Percentiles rank a stretch among this genome's conserved stretches.
Conservation (phyloP, 1,140 invertebrate genomes). For the Sminthurides bifidus region DNA sequence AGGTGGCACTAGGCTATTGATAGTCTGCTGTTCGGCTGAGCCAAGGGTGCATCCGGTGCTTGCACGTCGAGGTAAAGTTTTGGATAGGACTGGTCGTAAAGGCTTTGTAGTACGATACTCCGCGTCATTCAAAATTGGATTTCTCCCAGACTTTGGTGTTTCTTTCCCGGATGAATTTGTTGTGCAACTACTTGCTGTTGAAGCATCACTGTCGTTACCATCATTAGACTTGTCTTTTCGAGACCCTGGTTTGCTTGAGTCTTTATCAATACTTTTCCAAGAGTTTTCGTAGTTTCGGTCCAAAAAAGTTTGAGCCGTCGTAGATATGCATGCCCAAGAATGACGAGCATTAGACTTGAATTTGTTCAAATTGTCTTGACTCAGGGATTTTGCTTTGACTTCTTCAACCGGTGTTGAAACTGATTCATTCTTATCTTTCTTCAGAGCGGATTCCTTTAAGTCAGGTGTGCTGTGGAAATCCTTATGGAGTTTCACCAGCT, state of each 20-base stretch:
- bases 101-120: slow-evolving; percentile 33
- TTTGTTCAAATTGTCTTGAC: slow-evolving; percentile 38
- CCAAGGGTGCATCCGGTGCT: slow-evolving; percentile 30
- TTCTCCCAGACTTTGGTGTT: slow-evolving; percentile 10
- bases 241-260: slow-evolving; percentile 5
- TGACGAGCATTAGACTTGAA: slow-evolving; percentile 33
- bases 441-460: slow-evolving; percentile 37
- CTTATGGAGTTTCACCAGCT: slow-evolving; percentile 48
- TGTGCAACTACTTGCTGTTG: slow-evolving; percentile 7
- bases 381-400: slow-evolving; percentile 34
- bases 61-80: slow-evolving; percentile 28
- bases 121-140: slow-evolving; percentile 19
- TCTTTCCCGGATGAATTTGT: slow-evolving; percentile 18
- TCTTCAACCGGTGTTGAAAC: slow-evolving; percentile 19
- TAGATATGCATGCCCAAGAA: slow-evolving; percentile 35
- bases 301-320: slow-evolving; percentile 29
- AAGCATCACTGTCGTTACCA: slow-evolving; percentile 26
- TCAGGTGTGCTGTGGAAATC: slow-evolving; percentile 83
- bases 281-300: slow-evolving; percentile 38
- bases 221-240: neutral
- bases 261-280: slow-evolving; percentile 32
- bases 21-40: slow-evolving; percentile 29
- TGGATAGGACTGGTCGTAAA: slow-evolving; percentile 31
- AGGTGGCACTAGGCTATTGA: slow-evolving; percentile 39
- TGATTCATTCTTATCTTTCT: neutral